A percentile compares a stretch with the other conserved stretches of the same genome.
phyloP scores from a whole-genome alignment of 1,140 invertebrate genomes.

The Uloborus diversus region DNA sequence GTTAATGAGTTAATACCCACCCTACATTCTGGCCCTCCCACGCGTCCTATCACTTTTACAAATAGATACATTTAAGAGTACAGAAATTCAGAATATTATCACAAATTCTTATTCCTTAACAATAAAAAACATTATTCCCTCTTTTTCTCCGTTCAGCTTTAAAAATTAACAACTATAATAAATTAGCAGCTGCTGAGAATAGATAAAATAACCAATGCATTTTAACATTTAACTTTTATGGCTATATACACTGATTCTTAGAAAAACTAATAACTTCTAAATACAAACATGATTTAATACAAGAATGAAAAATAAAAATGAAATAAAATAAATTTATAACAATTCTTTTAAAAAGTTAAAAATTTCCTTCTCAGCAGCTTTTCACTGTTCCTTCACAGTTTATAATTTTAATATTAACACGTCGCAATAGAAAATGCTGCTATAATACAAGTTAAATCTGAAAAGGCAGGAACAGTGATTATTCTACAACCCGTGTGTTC shows the following conservation, averaged over 20 bases:
- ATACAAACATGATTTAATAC: neutral
- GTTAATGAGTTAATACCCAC: slow-evolving; percentile 35
- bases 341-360: neutral
- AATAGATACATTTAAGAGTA: slow-evolving; percentile 54
- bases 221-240: slow-evolving; percentile 19
- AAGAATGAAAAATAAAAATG: neutral
- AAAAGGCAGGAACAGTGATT: slow-evolving; percentile 51
- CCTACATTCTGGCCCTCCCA: slow-evolving; percentile 18
- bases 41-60: slow-evolving; percentile 48
- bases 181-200: slow-evolving; percentile 29
- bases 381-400: slow-evolving; percentile 12
- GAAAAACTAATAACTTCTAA: neutral
- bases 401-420: slow-evolving; percentile 27
- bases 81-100: slow-evolving; percentile 39
- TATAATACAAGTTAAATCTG: slow-evolving; percentile 53
- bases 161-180: slow-evolving; percentile 47
- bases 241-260: slow-evolving; percentile 37
- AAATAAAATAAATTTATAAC: too few relatives aligned
- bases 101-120: slow-evolving; percentile 39
- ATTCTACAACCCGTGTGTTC: slow-evolving; percentile 40
- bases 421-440: slow-evolving; percentile 47
- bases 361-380: slow-evolving; percentile 33
- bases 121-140: slow-evolving; percentile 37
- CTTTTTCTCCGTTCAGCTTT: neutral
- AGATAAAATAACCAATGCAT: neutral